Evolutionary conservation across 2,797 vertebrate species (phyloP).

Genomic region (Fundulus diaphanus): DNA sequence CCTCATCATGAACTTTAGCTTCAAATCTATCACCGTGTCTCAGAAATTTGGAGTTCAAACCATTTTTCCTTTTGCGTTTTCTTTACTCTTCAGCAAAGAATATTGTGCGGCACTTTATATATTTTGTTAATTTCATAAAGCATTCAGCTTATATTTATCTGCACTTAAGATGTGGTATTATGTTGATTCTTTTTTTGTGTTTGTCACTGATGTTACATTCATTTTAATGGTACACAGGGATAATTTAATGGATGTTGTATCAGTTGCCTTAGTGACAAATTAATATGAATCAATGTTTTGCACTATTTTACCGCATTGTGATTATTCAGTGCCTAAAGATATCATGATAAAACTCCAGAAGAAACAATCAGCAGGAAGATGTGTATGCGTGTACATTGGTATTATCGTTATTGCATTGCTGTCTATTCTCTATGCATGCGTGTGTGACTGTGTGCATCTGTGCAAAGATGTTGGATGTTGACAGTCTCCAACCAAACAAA

Average conservation of each 20-base stretch:
- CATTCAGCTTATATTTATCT: neutral
- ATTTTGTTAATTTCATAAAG: neutral
- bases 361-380: no score
- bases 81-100: neutral
- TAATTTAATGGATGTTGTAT: neutral
- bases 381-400: no score
- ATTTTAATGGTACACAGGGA: no score
- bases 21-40: neutral
- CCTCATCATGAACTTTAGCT: neutral
- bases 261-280: neutral
- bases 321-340: no score
- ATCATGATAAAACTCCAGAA: no score
- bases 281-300: neutral
- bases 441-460: no score
- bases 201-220: neutral
- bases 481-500: no score
- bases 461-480: no score
- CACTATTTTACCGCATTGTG: no score
- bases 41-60: neutral
- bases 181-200: neutral
- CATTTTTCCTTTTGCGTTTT: neutral
- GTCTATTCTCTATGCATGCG: no score
- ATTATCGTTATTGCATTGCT: no score
- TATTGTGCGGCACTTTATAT: neutral
- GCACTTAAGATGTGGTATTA: neutral